Evolutionary conservation across 2,888 invertebrate species (phyloP).

Genomic region (Cordilura impudica): DNA sequence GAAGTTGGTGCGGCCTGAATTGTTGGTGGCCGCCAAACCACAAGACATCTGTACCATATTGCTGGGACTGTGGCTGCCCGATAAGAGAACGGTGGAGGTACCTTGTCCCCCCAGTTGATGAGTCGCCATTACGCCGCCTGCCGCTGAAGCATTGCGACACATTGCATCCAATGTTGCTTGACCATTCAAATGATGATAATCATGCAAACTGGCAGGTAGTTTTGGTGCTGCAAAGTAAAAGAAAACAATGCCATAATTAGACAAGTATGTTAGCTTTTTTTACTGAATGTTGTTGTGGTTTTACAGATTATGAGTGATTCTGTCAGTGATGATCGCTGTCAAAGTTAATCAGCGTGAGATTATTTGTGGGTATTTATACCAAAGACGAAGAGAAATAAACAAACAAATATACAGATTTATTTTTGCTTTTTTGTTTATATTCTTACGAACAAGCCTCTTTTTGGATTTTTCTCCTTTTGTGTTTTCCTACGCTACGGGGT

Average conservation of each 20-base stretch:
- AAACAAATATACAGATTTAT: conserved; percentile 25
- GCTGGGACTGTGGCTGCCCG: conserved; percentile 76
- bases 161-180: conserved; percentile 65
- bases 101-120: conserved; percentile 55
- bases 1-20: conserved; percentile 98
- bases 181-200: conserved; percentile 77
- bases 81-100: conserved; percentile 68
- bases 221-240: conserved; percentile 81
- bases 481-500: conserved; percentile 44
- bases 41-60: conserved; percentile 65
- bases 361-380: conserved; percentile 49
- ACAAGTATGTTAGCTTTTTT: conserved; percentile 62
- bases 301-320: conserved; percentile 63
- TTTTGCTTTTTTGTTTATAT: conserved; percentile 33
- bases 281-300: conserved; percentile 62
- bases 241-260: conserved; percentile 60
- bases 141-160: conserved; percentile 55
- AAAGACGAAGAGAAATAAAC: conserved; percentile 13
- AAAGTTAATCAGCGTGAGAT: conserved; percentile 74
- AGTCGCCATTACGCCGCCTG: conserved; percentile 54
- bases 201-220: conserved; percentile 80
- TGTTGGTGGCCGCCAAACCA: conserved; percentile 80
- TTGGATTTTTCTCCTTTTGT: conserved; percentile 1
- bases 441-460: conserved; percentile 47
- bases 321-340: conserved; percentile 74